phyloP scores from a whole-genome alignment of 2,888 invertebrate species.

The Lypha dubia region DNA sequence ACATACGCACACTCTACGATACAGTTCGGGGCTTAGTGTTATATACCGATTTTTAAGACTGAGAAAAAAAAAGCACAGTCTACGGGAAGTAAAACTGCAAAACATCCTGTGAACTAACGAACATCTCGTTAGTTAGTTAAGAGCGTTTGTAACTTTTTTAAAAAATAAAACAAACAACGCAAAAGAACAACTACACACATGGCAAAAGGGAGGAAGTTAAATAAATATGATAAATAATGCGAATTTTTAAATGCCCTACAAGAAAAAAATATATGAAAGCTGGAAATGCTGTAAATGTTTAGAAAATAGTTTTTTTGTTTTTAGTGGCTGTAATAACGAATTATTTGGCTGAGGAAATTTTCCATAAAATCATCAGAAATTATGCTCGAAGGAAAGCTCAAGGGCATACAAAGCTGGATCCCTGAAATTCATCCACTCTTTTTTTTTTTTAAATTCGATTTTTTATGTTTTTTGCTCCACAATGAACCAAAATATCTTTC shows the following conservation, averaged over 20 bases:
- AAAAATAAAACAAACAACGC: slow-evolving; percentile 8
- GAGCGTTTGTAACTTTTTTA: slow-evolving; percentile 43
- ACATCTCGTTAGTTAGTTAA: slow-evolving; percentile 52
- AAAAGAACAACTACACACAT: slow-evolving; percentile 26
- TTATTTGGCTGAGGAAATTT: no score
- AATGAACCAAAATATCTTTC: no score
- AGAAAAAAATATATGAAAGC: not conserved
- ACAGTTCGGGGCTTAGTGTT: not conserved
- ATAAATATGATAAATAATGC: no score
- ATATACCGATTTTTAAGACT: slow-evolving; percentile 9
- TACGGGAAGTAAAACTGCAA: slow-evolving; percentile 64
- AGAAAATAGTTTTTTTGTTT: no score
- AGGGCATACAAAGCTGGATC: no score
- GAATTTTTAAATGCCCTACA: slow-evolving; percentile 6
- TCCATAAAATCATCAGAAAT: no score
- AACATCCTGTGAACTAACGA: slow-evolving; percentile 70
- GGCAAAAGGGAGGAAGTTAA: not conserved
- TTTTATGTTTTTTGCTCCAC: no score
- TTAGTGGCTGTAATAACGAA: no score
- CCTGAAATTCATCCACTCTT: no score
- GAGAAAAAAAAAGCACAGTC: slow-evolving; percentile 8
- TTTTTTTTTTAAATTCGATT: no score
- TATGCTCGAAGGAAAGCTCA: no score
- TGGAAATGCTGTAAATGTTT: no score
- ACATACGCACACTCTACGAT: not conserved